Evolutionary conservation across 1,140 invertebrate genomes (phyloP).

Genomic region (Sitobion miscanthi): DNA sequence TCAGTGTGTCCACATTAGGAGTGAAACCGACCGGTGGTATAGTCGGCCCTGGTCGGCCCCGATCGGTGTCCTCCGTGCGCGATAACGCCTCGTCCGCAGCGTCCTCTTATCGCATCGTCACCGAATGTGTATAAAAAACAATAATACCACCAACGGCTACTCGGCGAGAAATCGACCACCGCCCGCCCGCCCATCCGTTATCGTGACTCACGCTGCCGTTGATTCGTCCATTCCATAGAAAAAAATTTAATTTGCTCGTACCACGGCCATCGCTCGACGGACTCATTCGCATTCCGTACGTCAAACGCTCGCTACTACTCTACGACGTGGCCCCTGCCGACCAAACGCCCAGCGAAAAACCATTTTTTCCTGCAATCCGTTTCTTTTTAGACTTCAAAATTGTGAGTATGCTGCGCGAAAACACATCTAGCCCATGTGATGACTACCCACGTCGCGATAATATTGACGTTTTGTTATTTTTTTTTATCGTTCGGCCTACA

Average conservation of each 20-base stretch:
- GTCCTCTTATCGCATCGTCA: slow-evolving; percentile 17
- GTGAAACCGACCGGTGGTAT: background rate
- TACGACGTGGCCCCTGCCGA: background rate
- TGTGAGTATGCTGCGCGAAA: slow-evolving; percentile 36
- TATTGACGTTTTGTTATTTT: background rate
- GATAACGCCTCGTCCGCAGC: background rate
- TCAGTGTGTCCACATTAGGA: slow-evolving; percentile 11
- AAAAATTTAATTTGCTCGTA: background rate
- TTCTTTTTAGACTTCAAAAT: slow-evolving; percentile 52
- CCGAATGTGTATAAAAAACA: background rate
- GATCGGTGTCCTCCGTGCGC: background rate
- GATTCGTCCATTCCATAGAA: no score
- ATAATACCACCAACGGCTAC: background rate
- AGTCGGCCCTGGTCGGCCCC: background rate
- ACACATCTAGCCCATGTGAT: background rate
- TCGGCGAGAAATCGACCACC: background rate
- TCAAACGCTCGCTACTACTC: background rate
- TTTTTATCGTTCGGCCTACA: background rate
- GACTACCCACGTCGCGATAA: background rate
- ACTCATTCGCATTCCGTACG: slow-evolving; percentile 8
- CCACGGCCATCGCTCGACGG: background rate
- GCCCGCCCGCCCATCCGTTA: no score
- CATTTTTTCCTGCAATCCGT: slow-evolving; percentile 5
- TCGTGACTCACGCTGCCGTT: slow-evolving; percentile 4
- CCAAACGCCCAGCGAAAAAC: background rate